phyloP scores from a whole-genome alignment of 2,113 vertebrate genomes.

The Athene cunicularia region DNA sequence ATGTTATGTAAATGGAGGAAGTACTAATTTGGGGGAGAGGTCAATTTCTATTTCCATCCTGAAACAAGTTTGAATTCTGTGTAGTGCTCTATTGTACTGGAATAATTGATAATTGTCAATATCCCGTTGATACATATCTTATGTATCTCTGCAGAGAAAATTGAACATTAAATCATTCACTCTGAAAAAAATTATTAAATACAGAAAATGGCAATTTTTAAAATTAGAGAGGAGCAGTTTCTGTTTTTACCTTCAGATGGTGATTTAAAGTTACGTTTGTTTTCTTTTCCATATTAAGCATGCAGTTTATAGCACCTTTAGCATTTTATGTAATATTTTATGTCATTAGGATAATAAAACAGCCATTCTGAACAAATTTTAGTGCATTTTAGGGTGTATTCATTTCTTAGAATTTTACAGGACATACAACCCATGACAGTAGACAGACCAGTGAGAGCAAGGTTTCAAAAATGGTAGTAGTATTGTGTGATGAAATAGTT shows the following conservation, averaged over 20 bases:
- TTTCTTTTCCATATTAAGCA: not conserved
- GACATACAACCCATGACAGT: not conserved
- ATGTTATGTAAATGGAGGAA: not conserved
- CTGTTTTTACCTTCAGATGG: not conserved
- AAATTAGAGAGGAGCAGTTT: not conserved
- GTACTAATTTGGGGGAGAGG: not conserved
- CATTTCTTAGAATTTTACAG: not conserved
- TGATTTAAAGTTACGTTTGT: not conserved
- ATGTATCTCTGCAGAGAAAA: slow-evolving; percentile 18
- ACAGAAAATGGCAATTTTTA: not conserved
- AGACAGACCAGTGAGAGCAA: not conserved
- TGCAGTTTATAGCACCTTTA: not conserved
- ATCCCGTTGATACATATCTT: not conserved
- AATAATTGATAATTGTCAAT: slow-evolving; percentile 1
- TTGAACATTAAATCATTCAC: not conserved
- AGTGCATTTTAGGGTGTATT: not conserved
- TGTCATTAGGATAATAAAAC: not conserved
- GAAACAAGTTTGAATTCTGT: not conserved
- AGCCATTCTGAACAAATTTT: not conserved
- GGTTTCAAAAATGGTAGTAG: not conserved
- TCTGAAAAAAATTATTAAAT: not conserved
- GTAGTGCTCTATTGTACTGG: not conserved
- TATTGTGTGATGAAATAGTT: not conserved
- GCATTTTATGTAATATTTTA: not conserved
- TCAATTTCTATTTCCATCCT: not conserved